phyloP scores from a whole-genome alignment of 2,888 invertebrate genomes.

The Caprella mutica region DNA sequence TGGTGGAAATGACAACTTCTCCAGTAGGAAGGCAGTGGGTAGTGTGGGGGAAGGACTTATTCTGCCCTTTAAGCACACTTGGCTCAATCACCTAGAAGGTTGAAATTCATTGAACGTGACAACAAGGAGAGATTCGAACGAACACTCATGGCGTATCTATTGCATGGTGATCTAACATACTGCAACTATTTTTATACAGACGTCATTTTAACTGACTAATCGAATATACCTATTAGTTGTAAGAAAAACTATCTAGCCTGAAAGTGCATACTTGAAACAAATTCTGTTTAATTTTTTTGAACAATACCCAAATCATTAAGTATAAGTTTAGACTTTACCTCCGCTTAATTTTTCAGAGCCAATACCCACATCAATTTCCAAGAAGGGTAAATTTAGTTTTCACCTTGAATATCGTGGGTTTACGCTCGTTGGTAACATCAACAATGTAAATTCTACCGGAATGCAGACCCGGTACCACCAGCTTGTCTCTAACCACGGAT shows the following conservation, averaged over 20 bases:
- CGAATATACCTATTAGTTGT: background rate
- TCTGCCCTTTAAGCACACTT: conserved; percentile 58
- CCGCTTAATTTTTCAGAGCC: no score
- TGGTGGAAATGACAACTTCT: conserved; percentile 85
- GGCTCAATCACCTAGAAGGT: conserved; percentile 61
- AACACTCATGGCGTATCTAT: background rate
- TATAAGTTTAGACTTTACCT: no score
- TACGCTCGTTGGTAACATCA: conserved; percentile 61
- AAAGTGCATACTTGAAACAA: no score
- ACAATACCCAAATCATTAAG: no score
- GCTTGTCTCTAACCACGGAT: conserved; percentile 52
- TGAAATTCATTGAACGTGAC: background rate
- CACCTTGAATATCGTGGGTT: conserved; percentile 63
- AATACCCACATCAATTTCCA: no score
- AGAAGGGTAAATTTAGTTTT: no score
- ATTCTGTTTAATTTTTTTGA: no score
- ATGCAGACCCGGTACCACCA: conserved; percentile 69
- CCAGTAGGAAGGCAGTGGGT: conserved; percentile 85
- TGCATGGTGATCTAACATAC: background rate
- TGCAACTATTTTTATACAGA: background rate
- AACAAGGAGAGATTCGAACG: background rate
- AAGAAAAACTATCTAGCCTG: no score
- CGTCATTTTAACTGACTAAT: background rate
- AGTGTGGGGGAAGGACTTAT: conserved; percentile 82
- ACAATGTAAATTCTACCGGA: conserved; percentile 73